These are phyloP conservation scores for Hepsetus odoe DNA, from an alignment of 2,113 vertebrate genomes.

Conservation along the genomic window DNA sequence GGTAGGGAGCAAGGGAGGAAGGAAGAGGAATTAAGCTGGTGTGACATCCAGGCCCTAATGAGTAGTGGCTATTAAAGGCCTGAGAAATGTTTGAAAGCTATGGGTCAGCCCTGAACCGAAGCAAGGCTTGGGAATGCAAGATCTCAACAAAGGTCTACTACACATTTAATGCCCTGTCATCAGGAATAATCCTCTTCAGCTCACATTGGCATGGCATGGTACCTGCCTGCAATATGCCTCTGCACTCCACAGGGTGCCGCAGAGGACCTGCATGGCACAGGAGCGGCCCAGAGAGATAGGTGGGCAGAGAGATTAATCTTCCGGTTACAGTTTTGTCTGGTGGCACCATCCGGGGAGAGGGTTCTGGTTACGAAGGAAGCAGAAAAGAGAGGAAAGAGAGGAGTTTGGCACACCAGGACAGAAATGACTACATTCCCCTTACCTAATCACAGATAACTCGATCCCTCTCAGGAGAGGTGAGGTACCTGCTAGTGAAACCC, in stretches of 20 bases:
- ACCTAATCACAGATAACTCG: slow-evolving; percentile 45
- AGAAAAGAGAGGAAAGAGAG: slow-evolving; percentile 33
- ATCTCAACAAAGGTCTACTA: slow-evolving; percentile 67
- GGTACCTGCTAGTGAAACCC: slow-evolving; percentile 42
- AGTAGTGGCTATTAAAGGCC: slow-evolving; percentile 66
- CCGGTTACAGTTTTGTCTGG: slow-evolving; percentile 41
- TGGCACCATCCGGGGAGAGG: slow-evolving; percentile 40
- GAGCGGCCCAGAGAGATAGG: slow-evolving; percentile 33
- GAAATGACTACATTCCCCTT: slow-evolving; percentile 36
- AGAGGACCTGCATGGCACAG: slow-evolving; percentile 39
- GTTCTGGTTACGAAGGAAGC: slow-evolving; percentile 48
- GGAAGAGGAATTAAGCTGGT: slow-evolving; percentile 66
- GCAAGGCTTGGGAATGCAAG: slow-evolving; percentile 67
- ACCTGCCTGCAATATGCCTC: slow-evolving; percentile 66
- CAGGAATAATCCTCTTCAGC: slow-evolving; percentile 70
- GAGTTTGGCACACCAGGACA: slow-evolving; percentile 34
- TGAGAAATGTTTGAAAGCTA: slow-evolving; percentile 62
- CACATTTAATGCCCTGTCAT: slow-evolving; percentile 76
- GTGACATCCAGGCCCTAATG: slow-evolving; percentile 75
- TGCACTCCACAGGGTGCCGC: slow-evolving; percentile 45
- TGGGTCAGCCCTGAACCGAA: slow-evolving; percentile 68
- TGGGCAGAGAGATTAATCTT: slow-evolving; percentile 44
- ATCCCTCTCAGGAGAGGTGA: slow-evolving; percentile 45
- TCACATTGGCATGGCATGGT: slow-evolving; percentile 62
- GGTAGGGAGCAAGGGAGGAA: slow-evolving; percentile 61